Evolutionary conservation across 1,140 invertebrate genomes (phyloP).

Genomic region (Helicorthomorpha holstii): DNA sequence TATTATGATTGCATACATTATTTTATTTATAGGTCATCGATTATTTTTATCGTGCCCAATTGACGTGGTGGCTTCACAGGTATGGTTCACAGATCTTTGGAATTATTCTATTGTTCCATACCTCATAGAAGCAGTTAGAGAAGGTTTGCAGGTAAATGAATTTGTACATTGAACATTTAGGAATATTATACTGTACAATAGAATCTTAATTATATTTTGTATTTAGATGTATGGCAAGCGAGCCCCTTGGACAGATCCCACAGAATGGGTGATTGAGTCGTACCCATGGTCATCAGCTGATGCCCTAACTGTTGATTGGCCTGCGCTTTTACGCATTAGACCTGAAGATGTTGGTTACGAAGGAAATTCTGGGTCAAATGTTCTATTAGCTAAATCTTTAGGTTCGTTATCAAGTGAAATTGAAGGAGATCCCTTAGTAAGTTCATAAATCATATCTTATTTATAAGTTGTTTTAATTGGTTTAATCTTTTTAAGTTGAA

Average conservation of each 20-base stretch:
- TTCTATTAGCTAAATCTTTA: conserved; percentile 13
- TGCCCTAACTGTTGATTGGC: conserved; percentile 6
- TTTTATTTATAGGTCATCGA: conserved; percentile 36
- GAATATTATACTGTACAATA: too few species aligned
- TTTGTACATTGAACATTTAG: too few species aligned
- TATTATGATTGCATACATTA: too few species aligned
- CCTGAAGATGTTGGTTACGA: conserved; percentile 58
- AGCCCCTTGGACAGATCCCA: conserved; percentile 54
- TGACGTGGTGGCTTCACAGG: conserved; percentile 48
- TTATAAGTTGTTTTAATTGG: too few species aligned
- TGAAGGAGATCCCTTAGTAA: conserved; percentile 50
- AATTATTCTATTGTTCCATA: conserved; percentile 93
- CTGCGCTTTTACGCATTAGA: conserved; percentile 31
- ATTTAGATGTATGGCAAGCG: conserved; percentile 36
- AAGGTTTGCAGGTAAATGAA: conserved; percentile 49
- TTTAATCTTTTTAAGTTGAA: conserved; percentile 46
- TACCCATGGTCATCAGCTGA: conserved; percentile 60
- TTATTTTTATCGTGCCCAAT: conserved; percentile 55
- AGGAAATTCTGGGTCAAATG: conserved; percentile 18
- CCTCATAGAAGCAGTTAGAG: conserved; percentile 75
- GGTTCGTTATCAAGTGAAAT: conserved; percentile 21
- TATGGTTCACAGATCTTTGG: conserved; percentile 97
- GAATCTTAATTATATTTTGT: conserved; percentile 6
- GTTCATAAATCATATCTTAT: too few species aligned
- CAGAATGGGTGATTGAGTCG: conserved; percentile 67